Evolutionary conservation across 2,888 invertebrate species (phyloP), one percentile per base, ranked within the genome.

Genomic region (Halictus quadricinctus): DNA sequence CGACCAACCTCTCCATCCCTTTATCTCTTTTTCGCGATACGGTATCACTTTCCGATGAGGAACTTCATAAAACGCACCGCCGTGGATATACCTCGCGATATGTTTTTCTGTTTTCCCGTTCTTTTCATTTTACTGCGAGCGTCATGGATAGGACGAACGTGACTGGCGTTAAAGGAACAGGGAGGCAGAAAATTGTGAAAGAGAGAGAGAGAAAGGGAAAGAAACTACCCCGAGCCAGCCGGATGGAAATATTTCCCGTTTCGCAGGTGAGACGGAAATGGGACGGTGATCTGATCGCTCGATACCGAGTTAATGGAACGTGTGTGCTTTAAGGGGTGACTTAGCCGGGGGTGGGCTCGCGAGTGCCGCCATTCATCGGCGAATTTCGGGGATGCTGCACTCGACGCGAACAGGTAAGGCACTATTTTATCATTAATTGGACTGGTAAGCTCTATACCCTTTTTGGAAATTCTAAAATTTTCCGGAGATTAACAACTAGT

Each of bases 41-140:
- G 54, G 50, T 60, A 79, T 79, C 46, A 48, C 41, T 79, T 76
- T 64, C 21, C 80, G 64, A 50, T 58, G 54, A 74, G 41, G 64
- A 70, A 72, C 43, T 80, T 80, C 76, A 29, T 76, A 46, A 76
- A 80, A 80, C 43, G 69, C 74, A 46, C 58, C 58, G 54, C 58
- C 58, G 43, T n/a, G 10, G 58, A 60, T 60, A 70, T 54, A 54
- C 2, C 36, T 50, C 60, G 29, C 48, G 41, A 76, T 58, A 48
- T 66, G 76, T 50, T 36, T 76, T 54, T 58, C 64, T 64, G 29
- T 64, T 64, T 29, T 25, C 1, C 29, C 29, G 25, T 64, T 64
- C 64, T 64, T 48, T 74, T 74, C 36, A 74, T 54, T 80, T 74
- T 29, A 80, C 74, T n/a, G 66, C 41, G 66, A 54, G 18, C 50